Percentiles rank a stretch among this genome's conserved stretches.
Evolutionary conservation across 2,113 vertebrate species (phyloP).

Genomic region (Carlito syrichta): DNA sequence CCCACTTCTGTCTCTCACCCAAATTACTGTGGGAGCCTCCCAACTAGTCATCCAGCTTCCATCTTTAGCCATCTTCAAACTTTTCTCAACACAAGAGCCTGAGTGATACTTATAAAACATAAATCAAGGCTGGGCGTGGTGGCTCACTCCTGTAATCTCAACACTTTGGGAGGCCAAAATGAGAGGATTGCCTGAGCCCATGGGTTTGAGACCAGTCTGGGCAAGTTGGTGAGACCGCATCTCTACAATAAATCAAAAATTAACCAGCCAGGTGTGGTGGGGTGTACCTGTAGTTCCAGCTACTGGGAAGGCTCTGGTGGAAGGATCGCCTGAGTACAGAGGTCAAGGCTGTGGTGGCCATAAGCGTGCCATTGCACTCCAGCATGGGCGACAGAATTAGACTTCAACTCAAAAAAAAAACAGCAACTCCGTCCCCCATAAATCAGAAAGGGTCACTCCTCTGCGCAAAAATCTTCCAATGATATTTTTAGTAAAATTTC

Average conservation of each 20-base stretch:
- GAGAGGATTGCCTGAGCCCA: neutral
- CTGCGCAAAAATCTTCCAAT: neutral
- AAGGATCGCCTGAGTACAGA: too few relatives aligned
- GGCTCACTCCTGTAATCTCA: neutral
- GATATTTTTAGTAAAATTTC: neutral
- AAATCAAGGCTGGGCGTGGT: neutral
- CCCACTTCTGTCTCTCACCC: neutral
- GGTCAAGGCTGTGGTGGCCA: too few relatives aligned
- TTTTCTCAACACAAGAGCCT: neutral
- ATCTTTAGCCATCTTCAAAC: neutral
- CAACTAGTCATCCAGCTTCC: neutral
- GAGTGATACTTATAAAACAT: neutral
- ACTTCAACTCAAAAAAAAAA: too few relatives aligned
- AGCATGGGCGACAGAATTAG: too few relatives aligned
- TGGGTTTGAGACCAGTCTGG: neutral
- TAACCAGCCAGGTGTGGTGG: too few relatives aligned
- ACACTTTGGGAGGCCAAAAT: neutral
- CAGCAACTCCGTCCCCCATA: too few relatives aligned
- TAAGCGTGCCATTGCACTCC: too few relatives aligned
- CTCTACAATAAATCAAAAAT: too few relatives aligned
- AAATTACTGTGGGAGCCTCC: neutral
- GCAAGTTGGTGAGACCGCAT: too few relatives aligned
- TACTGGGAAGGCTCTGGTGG: too few relatives aligned
- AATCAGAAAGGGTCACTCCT: neutral
- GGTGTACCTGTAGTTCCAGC: too few relatives aligned